A percentile compares a stretch with the other conserved stretches of the same genome.
Evolutionary conservation across 23 tunicate species (phyloP).

Genomic region (Trididemnum nubilum): DNA sequence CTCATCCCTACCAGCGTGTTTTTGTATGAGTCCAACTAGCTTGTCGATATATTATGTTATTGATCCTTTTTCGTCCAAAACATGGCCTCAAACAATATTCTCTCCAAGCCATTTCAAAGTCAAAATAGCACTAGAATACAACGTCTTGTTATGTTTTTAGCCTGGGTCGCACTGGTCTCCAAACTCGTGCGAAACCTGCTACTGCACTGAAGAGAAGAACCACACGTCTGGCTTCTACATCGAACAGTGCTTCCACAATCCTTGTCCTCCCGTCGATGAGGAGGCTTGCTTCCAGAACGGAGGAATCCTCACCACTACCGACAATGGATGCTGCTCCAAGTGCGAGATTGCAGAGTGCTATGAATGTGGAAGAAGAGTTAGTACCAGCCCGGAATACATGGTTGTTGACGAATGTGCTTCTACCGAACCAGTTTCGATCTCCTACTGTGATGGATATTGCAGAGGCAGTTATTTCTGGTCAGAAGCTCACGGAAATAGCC

Average conservation of each 20-base stretch:
- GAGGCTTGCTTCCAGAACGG: conserved; percentile 68
- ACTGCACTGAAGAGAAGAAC: conserved; percentile 49
- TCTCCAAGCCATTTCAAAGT: no score
- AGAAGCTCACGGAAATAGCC: conserved; percentile 37
- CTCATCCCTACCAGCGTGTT: no score
- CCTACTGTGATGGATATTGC: conserved; percentile 93
- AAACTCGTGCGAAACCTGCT: conserved; percentile 57
- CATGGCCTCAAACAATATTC: no score
- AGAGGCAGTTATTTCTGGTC: conserved; percentile 76
- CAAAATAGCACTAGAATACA: no score
- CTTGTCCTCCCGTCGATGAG: conserved; percentile 82
- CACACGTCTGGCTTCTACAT: conserved; percentile 51
- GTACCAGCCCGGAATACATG: conserved; percentile 62
- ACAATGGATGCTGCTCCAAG: conserved; percentile 81
- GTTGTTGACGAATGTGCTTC: conserved; percentile 73
- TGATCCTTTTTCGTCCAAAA: no score
- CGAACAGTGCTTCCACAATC: conserved; percentile 45
- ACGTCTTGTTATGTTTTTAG: conserved; percentile 20
- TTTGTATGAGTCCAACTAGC: no score
- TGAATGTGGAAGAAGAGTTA: conserved; percentile 60
- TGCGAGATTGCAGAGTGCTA: conserved; percentile 70
- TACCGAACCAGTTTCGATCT: conserved; percentile 42
- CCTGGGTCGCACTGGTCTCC: conserved; percentile 79
- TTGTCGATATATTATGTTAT: no score
- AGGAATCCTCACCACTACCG: conserved; percentile 59